Evolutionary conservation across 2,797 vertebrate species (phyloP).

Genomic region (Taenioides sp.): DNA sequence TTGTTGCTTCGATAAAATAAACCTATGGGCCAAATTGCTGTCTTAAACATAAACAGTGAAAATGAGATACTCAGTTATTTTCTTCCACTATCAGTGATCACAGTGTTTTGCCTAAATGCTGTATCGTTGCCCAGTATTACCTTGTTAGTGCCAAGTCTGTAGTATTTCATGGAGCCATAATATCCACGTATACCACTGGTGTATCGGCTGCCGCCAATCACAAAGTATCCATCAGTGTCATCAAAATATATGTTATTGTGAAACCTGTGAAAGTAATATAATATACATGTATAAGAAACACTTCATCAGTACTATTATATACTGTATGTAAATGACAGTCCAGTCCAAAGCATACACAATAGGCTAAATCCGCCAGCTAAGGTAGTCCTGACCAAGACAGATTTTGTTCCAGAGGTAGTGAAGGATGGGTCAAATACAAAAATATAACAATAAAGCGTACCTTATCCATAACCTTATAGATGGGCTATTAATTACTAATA

Average conservation of each 20-base stretch:
- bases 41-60: neutral
- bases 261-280: slow-evolving; percentile 73
- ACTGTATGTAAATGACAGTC: too few relatives aligned
- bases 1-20: too few relatives aligned
- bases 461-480: too few relatives aligned
- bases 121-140: slow-evolving; percentile 32
- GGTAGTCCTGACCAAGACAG: too few relatives aligned
- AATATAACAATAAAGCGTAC: too few relatives aligned
- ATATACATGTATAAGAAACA: neutral
- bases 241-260: slow-evolving; percentile 78
- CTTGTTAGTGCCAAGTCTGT: slow-evolving; percentile 78
- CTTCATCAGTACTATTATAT: too few relatives aligned
- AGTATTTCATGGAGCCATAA: slow-evolving; percentile 87
- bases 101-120: neutral
- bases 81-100: neutral
- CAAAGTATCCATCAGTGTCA: slow-evolving; percentile 89
- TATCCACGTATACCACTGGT: slow-evolving; percentile 82
- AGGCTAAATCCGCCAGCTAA: too few relatives aligned
- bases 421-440: too few relatives aligned
- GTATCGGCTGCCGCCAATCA: slow-evolving; percentile 85
- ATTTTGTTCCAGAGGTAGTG: too few relatives aligned
- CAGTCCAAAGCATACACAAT: too few relatives aligned
- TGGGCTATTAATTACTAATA: too few relatives aligned
- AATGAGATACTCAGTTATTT: neutral
- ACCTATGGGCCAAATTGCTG: too few relatives aligned